phyloP scores from a whole-genome alignment of 2,113 vertebrate species.

The Sceloporus undulatus region DNA sequence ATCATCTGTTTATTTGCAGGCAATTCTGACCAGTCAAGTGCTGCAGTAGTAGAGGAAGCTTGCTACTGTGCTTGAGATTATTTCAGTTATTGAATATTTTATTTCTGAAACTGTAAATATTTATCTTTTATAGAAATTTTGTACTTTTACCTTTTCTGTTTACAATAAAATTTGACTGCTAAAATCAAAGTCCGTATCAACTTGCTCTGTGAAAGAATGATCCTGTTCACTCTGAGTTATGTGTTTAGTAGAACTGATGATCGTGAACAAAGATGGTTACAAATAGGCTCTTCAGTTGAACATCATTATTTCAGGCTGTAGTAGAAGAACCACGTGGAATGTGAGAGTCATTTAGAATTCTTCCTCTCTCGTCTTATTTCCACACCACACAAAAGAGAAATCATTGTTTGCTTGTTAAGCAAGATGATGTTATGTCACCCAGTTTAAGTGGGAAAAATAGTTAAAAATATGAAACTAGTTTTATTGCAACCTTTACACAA shows the following conservation, averaged over 20 bases:
- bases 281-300: too few relatives aligned
- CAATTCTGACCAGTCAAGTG: neutral
- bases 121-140: conserved; percentile 75
- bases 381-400: too few relatives aligned
- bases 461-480: conserved; percentile 63
- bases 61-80: neutral
- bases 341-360: too few relatives aligned
- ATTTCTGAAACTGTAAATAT: conserved; percentile 69
- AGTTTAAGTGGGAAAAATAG: neutral
- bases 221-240: too few relatives aligned
- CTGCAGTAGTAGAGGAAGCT: conserved; percentile 17
- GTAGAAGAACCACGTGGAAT: too few relatives aligned
- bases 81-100: neutral
- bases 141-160: conserved; percentile 67
- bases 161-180: conserved; percentile 48
- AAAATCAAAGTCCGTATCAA: too few relatives aligned
- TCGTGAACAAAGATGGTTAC: too few relatives aligned
- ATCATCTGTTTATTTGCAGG: conserved; percentile 52
- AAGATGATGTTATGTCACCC: neutral
- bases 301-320: too few relatives aligned
- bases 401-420: too few relatives aligned
- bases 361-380: neutral
- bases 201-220: too few relatives aligned
- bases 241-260: too few relatives aligned
- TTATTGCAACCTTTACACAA: conserved; percentile 76